A percentile compares a stretch with the other conserved stretches of the same genome.
Evolutionary conservation across 2,888 invertebrate genomes (phyloP).

Genomic region (Cloeon dipterum): DNA sequence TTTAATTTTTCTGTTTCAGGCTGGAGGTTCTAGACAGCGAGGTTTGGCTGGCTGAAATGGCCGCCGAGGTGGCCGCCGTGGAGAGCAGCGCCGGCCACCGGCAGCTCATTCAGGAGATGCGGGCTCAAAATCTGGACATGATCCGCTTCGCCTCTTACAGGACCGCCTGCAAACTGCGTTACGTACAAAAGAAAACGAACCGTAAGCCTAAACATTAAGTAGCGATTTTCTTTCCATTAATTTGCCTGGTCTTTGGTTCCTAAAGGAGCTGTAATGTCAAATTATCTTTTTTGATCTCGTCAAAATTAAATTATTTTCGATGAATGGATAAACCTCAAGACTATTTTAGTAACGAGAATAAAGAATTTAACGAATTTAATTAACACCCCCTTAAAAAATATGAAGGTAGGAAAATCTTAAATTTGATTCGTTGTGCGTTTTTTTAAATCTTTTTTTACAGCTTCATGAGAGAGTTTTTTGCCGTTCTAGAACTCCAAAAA

Average conservation of each 20-base stretch:
- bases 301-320: too few relatives aligned
- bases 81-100: slow-evolving; percentile 20
- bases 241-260: neutral
- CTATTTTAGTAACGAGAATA: too few relatives aligned
- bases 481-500: too few relatives aligned
- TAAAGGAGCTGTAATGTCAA: too few relatives aligned
- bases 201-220: slow-evolving; percentile 34
- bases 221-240: slow-evolving; percentile 16
- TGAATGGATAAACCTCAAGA: too few relatives aligned
- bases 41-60: neutral
- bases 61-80: slow-evolving; percentile 12
- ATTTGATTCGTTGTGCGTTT: too few relatives aligned
- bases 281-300: too few relatives aligned
- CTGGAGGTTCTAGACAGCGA: neutral
- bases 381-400: too few relatives aligned
- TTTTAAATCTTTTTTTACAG: too few relatives aligned
- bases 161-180: slow-evolving; percentile 89
- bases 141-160: slow-evolving; percentile 96
- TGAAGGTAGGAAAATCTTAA: too few relatives aligned
- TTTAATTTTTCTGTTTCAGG: neutral
- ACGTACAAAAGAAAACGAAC: slow-evolving; percentile 94
- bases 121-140: slow-evolving; percentile 80
- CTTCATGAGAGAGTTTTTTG: too few relatives aligned
- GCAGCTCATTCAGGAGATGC: slow-evolving; percentile 61
- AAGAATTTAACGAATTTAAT: too few relatives aligned